phyloP scores from a whole-genome alignment of 2,113 vertebrate genomes.

The Centropus unirufus region DNA sequence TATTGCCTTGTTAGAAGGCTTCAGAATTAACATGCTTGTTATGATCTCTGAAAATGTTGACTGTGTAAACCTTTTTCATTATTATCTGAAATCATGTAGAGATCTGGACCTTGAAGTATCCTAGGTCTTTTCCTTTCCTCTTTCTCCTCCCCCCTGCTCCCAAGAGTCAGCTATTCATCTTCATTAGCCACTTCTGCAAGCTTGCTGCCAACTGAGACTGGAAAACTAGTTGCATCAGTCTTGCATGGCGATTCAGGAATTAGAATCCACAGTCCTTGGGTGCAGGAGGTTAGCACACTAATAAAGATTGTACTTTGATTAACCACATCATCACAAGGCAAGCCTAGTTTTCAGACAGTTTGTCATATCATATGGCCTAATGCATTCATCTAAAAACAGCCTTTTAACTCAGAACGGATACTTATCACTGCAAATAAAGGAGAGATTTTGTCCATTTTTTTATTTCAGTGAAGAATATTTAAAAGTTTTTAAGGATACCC shows the following conservation, averaged over 20 bases:
- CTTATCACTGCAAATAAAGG: neutral
- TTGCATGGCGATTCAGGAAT: constrained; percentile 69
- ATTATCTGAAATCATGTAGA: constrained; percentile 54
- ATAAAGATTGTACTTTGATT: constrained; percentile 71
- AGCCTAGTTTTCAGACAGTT: constrained; percentile 32
- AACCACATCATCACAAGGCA: constrained; percentile 58
- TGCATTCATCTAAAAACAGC: constrained; percentile 12
- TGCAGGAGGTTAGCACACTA: constrained; percentile 71
- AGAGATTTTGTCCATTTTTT: neutral
- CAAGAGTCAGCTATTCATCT: constrained; percentile 58
- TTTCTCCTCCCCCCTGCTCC: constrained; percentile 29
- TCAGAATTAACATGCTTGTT: constrained; percentile 47
- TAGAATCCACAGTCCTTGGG: constrained; percentile 68
- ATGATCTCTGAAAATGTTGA: neutral
- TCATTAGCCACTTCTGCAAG: constrained; percentile 69
- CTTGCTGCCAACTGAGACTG: constrained; percentile 47
- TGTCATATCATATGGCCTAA: constrained; percentile 22
- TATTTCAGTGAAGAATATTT: neutral
- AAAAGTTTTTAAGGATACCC: neutral
- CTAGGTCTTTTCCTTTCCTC: constrained; percentile 37
- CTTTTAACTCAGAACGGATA: neutral
- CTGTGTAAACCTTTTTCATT: neutral
- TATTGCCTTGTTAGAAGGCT: constrained; percentile 42
- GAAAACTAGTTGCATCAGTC: constrained; percentile 67
- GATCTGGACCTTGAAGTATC: constrained; percentile 59